Conservation (phyloP, 2,113 vertebrate genomes). For the Hippocampus abdominalis region DNA sequence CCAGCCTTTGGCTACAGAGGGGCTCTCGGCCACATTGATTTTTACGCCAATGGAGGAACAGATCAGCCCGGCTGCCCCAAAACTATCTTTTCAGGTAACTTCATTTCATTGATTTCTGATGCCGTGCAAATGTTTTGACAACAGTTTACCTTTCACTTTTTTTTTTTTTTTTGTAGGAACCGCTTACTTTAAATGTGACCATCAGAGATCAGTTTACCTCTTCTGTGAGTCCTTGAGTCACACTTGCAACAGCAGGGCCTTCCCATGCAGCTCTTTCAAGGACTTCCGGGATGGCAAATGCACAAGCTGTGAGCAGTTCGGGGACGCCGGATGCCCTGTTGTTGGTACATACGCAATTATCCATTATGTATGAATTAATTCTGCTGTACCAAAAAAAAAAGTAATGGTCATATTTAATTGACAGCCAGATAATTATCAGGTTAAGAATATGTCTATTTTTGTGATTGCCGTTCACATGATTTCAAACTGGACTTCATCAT, state of each 20-base stretch:
- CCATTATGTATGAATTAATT: neutral
- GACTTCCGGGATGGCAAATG: conserved; percentile 83
- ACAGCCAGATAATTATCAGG: too few species aligned
- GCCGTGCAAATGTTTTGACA: neutral
- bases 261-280: conserved; percentile 80
- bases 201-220: conserved; percentile 88
- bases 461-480: too few species aligned
- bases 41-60: conserved; percentile 86
- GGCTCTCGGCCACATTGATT: conserved; percentile 85
- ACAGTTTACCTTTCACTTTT: neutral
- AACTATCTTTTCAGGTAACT: conserved; percentile 83
- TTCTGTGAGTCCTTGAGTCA: conserved; percentile 76
- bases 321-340: conserved; percentile 76
- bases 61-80: conserved; percentile 89
- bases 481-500: too few species aligned
- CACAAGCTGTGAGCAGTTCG: conserved; percentile 71
- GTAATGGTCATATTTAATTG: too few species aligned
- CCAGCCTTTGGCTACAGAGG: conserved; percentile 81
- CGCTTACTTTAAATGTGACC: conserved; percentile 85
- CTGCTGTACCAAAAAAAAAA: too few species aligned
- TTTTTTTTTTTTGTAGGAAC: conserved; percentile 62
- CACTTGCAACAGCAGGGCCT: conserved; percentile 68
- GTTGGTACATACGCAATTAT: conserved; percentile 75
- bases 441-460: too few species aligned
- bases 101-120: neutral